Conservation (phyloP, 2,113 vertebrate species). For the Neolamprologus hecqui region DNA sequence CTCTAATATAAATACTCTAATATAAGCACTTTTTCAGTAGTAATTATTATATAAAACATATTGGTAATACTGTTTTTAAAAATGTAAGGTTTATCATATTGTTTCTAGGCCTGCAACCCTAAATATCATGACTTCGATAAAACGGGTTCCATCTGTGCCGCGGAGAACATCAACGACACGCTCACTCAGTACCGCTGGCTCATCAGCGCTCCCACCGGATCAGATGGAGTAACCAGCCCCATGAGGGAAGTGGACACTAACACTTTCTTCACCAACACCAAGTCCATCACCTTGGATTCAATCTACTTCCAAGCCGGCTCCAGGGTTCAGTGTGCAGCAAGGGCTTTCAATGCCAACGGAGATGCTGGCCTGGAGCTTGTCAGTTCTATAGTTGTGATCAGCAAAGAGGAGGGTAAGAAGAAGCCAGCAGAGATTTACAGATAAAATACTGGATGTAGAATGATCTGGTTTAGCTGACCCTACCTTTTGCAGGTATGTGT, state of each 20-base stretch:
- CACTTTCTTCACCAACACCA: conserved; percentile 82
- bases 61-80: not conserved
- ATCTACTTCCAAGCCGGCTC: conserved; percentile 81
- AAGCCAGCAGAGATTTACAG: not conserved
- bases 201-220: conserved; percentile 73
- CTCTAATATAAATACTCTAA: not conserved
- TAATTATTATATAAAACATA: not conserved
- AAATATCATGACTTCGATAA: conserved; percentile 81
- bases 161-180: conserved; percentile 78
- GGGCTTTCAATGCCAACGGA: conserved; percentile 74
- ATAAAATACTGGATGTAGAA: not conserved
- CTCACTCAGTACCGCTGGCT: conserved; percentile 80
- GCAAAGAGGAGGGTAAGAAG: conserved; percentile 73
- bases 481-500: conserved; percentile 65
- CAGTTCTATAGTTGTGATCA: conserved; percentile 71
- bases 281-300: conserved; percentile 78
- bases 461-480: not conserved
- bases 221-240: conserved; percentile 77
- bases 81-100: not conserved
- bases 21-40: not conserved
- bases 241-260: conserved; percentile 80
- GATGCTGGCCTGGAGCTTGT: conserved; percentile 77
- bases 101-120: conserved; percentile 75
- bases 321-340: conserved; percentile 74
- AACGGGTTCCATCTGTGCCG: conserved; percentile 77